Conservation (phyloP, 2,888 invertebrate species). For the Magallana nippona region DNA sequence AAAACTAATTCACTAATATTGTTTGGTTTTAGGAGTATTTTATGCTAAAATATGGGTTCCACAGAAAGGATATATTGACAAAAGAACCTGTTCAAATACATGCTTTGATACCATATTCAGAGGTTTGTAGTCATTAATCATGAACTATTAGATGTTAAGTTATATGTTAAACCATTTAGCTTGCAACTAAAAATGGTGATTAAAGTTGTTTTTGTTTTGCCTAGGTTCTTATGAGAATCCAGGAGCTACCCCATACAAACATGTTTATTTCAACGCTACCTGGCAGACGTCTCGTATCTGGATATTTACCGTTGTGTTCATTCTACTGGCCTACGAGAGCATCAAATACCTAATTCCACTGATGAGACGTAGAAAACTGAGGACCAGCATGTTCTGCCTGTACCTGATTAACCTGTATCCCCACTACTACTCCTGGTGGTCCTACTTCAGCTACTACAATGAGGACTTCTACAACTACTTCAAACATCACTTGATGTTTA, state of each 20-base stretch:
- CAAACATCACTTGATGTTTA: slow-evolving; percentile 77
- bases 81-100: slow-evolving; percentile 85
- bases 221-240: slow-evolving; percentile 77
- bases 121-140: slow-evolving; percentile 81
- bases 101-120: slow-evolving; percentile 90
- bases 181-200: too few species aligned
- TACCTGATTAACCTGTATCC: slow-evolving; percentile 75
- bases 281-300: slow-evolving; percentile 74
- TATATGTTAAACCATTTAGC: too few species aligned
- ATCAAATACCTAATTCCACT: slow-evolving; percentile 72
- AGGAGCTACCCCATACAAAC: slow-evolving; percentile 76
- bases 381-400: slow-evolving; percentile 72
- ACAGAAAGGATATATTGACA: slow-evolving; percentile 85
- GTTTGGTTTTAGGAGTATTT: slow-evolving; percentile 67
- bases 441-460: slow-evolving; percentile 78
- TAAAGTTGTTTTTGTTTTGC: slow-evolving; percentile 35
- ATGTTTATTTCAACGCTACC: slow-evolving; percentile 78
- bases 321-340: slow-evolving; percentile 75
- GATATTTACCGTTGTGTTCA: slow-evolving; percentile 72
- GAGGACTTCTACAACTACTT: slow-evolving; percentile 77
- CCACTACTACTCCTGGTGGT: slow-evolving; percentile 80
- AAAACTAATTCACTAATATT: neutral
- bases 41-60: slow-evolving; percentile 84
- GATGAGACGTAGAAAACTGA: slow-evolving; percentile 59
- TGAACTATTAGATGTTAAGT: too few species aligned